Conservation (phyloP, 2,113 vertebrate species). For the Vireo altiloquus region DNA sequence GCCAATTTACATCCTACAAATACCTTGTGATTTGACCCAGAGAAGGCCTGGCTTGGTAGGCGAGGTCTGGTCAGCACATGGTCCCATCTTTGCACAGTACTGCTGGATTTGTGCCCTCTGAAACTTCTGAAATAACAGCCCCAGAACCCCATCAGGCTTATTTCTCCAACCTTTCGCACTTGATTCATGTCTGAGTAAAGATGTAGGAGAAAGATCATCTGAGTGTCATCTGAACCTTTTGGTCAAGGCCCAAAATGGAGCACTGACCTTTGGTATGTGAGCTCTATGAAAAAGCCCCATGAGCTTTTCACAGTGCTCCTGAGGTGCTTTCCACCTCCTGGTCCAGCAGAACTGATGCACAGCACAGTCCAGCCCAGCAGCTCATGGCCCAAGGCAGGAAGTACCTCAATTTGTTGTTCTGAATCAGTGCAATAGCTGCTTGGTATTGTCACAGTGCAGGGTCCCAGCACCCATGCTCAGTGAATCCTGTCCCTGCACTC, state of each 20-base stretch:
- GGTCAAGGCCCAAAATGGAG: background rate
- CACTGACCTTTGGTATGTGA: background rate
- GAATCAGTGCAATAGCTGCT: background rate
- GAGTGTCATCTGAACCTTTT: slow-evolving; percentile 24
- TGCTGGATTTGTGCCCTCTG: background rate
- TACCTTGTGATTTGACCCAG: background rate
- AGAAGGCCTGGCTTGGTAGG: background rate
- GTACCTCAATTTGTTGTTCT: background rate
- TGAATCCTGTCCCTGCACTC: background rate
- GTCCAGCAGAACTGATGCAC: background rate
- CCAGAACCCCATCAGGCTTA: background rate
- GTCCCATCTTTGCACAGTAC: background rate
- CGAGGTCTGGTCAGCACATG: background rate
- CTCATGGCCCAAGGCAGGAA: background rate
- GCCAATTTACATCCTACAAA: background rate
- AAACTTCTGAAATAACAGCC: background rate
- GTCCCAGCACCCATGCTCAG: background rate
- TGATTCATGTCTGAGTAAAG: background rate
- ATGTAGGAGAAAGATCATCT: slow-evolving; percentile 12
- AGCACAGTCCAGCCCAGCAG: background rate
- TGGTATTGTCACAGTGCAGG: background rate
- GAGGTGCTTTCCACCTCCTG: background rate
- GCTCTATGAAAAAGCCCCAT: background rate
- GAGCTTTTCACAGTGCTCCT: background rate
- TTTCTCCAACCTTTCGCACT: background rate